Evolutionary conservation across 2,113 vertebrate genomes (phyloP).

Genomic region (Gopherus evgoodei): DNA sequence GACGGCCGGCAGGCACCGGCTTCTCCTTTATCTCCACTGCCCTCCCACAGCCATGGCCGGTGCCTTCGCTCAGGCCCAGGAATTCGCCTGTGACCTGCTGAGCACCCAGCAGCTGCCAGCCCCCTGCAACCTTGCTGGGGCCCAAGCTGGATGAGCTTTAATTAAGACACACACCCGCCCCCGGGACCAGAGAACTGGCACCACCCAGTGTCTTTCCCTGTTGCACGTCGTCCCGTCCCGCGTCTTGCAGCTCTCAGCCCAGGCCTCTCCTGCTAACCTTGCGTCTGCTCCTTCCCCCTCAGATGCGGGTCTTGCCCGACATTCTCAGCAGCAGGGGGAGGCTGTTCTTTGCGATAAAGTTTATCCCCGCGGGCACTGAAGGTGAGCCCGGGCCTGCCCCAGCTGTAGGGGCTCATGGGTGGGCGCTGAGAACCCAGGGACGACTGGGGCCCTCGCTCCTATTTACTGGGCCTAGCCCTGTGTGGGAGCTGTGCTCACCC

Average conservation of each 20-base stretch:
- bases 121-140: background rate
- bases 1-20: background rate
- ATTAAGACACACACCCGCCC: no score
- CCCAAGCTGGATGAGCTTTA: no score
- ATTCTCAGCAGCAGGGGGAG: slow-evolving; percentile 83
- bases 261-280: background rate
- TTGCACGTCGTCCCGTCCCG: no score
- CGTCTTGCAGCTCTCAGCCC: no score
- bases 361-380: slow-evolving; percentile 83
- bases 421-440: background rate
- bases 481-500: rapidly evolving
- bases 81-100: background rate
- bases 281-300: background rate
- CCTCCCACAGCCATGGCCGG: background rate
- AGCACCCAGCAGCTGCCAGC: background rate
- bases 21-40: no score
- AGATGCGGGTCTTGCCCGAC: slow-evolving; percentile 82
- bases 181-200: background rate
- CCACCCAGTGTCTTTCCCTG: rapidly evolving
- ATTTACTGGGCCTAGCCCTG: no score
- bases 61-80: background rate
- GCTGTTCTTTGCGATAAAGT: slow-evolving; percentile 89
- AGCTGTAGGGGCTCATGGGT: no score
- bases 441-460: no score
- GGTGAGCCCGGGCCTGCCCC: slow-evolving; percentile 72